Conservation (phyloP, 2,888 invertebrate genomes). For the Sarcophaga rosellei region DNA sequence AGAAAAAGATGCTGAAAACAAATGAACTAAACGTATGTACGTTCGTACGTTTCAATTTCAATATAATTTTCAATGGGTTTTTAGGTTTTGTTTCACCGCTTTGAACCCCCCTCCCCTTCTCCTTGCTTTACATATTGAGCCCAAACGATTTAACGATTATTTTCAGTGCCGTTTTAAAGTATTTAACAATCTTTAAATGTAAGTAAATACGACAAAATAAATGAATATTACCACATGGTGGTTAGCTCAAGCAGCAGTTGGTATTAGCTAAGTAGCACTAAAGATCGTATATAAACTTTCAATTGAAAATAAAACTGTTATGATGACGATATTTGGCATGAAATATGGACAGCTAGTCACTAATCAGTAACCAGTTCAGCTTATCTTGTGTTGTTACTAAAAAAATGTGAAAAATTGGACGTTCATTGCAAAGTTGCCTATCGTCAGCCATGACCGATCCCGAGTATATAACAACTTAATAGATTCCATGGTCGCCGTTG, state of each 20-base stretch:
- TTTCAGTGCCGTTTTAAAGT: constrained; percentile 7
- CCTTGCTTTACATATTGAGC: constrained; percentile 16
- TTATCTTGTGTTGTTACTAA: too few species aligned
- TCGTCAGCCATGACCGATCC: too few species aligned
- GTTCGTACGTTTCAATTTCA: background rate
- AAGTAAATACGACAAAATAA: constrained; percentile 17
- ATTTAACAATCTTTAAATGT: constrained; percentile 29
- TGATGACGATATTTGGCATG: too few species aligned
- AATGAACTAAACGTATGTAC: background rate
- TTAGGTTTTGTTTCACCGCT: background rate
- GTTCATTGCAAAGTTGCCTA: too few species aligned
- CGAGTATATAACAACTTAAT: too few species aligned
- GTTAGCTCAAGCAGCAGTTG: background rate
- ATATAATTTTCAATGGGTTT: background rate
- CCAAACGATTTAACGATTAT: constrained; percentile 38
- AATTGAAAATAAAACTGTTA: too few species aligned
- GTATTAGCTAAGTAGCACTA: background rate
- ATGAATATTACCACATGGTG: background rate
- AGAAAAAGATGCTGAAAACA: background rate
- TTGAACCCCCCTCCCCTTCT: background rate
- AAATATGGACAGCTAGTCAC: too few species aligned
- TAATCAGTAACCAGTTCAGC: too few species aligned
- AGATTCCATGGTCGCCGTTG: too few species aligned
- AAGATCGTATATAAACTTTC: too few species aligned
- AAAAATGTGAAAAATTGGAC: fast-evolving